phyloP scores from a whole-genome alignment of 2,888 invertebrate species.

The Campopleginae sp. region DNA sequence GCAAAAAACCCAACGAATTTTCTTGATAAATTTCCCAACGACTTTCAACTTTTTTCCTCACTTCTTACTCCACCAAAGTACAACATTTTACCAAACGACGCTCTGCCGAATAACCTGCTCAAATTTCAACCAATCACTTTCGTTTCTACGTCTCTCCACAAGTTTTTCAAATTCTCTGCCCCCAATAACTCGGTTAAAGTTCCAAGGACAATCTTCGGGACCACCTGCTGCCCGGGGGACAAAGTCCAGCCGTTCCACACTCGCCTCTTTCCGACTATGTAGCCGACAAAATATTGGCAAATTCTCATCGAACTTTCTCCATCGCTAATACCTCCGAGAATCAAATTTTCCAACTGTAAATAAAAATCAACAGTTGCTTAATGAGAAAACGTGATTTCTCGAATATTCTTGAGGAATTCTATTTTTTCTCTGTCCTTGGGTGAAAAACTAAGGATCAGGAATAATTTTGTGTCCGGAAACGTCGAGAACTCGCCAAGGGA shows the following conservation, averaged over 20 bases:
- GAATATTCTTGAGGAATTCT: not conserved
- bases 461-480: not conserved
- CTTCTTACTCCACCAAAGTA: not conserved
- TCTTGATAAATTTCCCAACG: not conserved
- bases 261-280: not conserved
- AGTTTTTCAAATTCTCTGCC: not conserved
- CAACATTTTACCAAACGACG: not conserved
- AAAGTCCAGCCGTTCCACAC: not conserved
- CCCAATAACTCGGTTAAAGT: not conserved
- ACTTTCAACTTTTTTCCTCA: not conserved
- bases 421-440: too few species aligned
- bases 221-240: constrained; percentile 3
- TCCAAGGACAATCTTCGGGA: not conserved
- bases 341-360: not conserved
- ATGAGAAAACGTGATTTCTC: not conserved
- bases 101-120: not conserved
- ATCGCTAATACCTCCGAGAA: not conserved
- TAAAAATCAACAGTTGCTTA: not conserved
- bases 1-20: not conserved
- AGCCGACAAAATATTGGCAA: not conserved
- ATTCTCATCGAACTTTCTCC: not conserved
- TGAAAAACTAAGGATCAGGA: too few species aligned
- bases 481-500: not conserved
- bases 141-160: not conserved
- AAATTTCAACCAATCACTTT: not conserved